Evolutionary conservation across 1,140 invertebrate species (phyloP).

Genomic region (Tigriopus japonicus): DNA sequence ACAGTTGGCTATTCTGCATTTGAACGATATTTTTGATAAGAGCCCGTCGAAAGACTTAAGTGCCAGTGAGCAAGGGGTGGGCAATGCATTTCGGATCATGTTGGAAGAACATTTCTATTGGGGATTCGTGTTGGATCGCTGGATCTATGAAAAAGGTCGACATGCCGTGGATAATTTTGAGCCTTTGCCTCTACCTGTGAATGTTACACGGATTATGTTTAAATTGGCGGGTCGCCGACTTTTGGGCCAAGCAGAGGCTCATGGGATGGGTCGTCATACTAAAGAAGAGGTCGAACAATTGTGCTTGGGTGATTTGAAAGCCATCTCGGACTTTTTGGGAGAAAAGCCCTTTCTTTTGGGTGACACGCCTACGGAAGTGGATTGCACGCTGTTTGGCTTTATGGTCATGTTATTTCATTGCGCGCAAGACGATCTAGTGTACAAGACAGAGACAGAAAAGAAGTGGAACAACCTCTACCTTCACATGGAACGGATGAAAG

Average conservation of each 20-base stretch:
- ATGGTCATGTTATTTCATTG: slow-evolving; percentile 19
- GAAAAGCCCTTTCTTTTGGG: slow-evolving; percentile 26
- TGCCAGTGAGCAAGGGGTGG: slow-evolving; percentile 19
- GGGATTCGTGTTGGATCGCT: slow-evolving; percentile 2
- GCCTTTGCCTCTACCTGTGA: neutral
- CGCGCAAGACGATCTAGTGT: neutral
- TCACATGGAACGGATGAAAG: slow-evolving; percentile 24
- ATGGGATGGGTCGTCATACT: slow-evolving; percentile 15
- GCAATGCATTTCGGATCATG: slow-evolving; percentile 24
- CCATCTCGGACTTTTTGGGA: slow-evolving; percentile 12
- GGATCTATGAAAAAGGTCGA: slow-evolving; percentile 1
- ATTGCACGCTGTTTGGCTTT: slow-evolving; percentile 22
- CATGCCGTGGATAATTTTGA: slow-evolving; percentile 5
- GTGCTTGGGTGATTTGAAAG: slow-evolving; percentile 11
- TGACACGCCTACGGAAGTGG: slow-evolving; percentile 24
- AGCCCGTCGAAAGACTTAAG: slow-evolving; percentile 21
- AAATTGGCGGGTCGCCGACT: neutral
- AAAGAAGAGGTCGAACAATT: neutral
- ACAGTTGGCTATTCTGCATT: slow-evolving; percentile 27
- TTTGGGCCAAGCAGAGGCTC: neutral
- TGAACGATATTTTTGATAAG: slow-evolving; percentile 21
- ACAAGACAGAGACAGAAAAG: neutral
- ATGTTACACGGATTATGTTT: neutral
- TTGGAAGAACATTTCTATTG: slow-evolving; percentile 28
- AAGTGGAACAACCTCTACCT: slow-evolving; percentile 20